phyloP scores from a whole-genome alignment of 2,888 invertebrate species.

The Apotomis betuletana region DNA sequence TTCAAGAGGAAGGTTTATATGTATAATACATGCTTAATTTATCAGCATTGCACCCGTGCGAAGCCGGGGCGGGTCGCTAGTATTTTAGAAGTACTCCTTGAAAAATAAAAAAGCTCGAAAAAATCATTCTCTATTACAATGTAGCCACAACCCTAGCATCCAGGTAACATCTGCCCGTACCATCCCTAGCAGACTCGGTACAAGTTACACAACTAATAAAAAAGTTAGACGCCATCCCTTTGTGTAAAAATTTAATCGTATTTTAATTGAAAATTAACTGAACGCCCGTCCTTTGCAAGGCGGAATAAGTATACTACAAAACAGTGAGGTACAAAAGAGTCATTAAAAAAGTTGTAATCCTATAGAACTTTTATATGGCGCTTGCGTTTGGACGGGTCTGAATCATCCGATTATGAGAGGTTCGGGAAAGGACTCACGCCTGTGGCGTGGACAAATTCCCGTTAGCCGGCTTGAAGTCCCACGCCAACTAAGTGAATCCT shows the following conservation, averaged over 20 bases:
- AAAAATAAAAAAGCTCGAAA: neutral
- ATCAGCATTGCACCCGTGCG: no score
- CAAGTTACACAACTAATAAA: slow-evolving; percentile 38
- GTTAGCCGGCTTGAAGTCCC: no score
- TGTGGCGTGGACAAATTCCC: no score
- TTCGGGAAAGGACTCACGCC: no score
- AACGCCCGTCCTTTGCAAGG: slow-evolving; percentile 2
- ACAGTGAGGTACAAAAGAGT: neutral
- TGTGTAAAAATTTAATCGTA: slow-evolving; percentile 35
- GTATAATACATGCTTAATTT: no score
- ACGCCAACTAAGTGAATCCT: no score
- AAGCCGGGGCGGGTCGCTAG: no score
- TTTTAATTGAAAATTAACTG: slow-evolving; percentile 38
- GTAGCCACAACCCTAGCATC: slow-evolving; percentile 1
- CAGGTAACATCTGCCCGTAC: slow-evolving; percentile 34
- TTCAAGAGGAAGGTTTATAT: no score
- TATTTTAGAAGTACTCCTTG: no score
- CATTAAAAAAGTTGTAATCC: slow-evolving; percentile 19
- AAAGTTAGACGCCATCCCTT: slow-evolving; percentile 36
- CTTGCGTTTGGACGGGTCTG: neutral
- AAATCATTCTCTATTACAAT: neutral
- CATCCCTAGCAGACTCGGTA: slow-evolving; percentile 20
- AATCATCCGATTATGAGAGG: neutral
- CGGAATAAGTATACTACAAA: slow-evolving; percentile 16
- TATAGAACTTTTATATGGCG: slow-evolving; percentile 6